Evolutionary conservation across 1,140 invertebrate genomes (phyloP).

Genomic region (Drosophila rhopaloa): DNA sequence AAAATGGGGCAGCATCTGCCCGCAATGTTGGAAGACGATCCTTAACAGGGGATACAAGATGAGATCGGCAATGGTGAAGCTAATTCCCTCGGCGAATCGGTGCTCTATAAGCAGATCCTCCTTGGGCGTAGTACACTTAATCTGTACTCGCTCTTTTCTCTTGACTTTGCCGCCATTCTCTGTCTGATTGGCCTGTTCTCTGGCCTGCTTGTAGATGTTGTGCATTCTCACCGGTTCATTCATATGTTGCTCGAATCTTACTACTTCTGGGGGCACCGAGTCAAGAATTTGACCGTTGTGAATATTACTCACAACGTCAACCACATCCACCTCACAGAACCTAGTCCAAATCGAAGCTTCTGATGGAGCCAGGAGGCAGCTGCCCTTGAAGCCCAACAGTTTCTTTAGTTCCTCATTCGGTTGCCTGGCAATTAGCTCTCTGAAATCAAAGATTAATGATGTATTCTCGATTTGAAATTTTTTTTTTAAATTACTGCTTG

Average conservation of each 20-base stretch:
- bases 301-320: constrained; percentile 55
- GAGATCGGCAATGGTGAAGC: constrained; percentile 93
- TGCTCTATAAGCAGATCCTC: constrained; percentile 88
- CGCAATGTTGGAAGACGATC: constrained; percentile 87
- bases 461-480: not conserved
- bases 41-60: constrained; percentile 91
- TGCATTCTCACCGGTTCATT: constrained; percentile 93
- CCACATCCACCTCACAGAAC: constrained; percentile 94
- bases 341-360: constrained; percentile 96
- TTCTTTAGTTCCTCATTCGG: constrained; percentile 84
- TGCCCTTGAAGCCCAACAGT: constrained; percentile 90
- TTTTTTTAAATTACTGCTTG: too few species aligned
- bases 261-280: constrained; percentile 87
- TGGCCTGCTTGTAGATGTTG: constrained; percentile 92
- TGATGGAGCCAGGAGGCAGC: constrained; percentile 92
- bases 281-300: constrained; percentile 36
- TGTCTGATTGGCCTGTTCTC: constrained; percentile 83
- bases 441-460: not conserved
- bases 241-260: constrained; percentile 94
- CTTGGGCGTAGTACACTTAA: constrained; percentile 85
- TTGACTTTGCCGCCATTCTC: constrained; percentile 53
- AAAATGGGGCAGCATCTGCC: constrained; percentile 86
- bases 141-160: constrained; percentile 65
- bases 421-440: constrained; percentile 86
- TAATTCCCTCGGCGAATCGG: constrained; percentile 92